phyloP scores from a whole-genome alignment of 2,888 invertebrate species.

The Cyclophora albipunctata region DNA sequence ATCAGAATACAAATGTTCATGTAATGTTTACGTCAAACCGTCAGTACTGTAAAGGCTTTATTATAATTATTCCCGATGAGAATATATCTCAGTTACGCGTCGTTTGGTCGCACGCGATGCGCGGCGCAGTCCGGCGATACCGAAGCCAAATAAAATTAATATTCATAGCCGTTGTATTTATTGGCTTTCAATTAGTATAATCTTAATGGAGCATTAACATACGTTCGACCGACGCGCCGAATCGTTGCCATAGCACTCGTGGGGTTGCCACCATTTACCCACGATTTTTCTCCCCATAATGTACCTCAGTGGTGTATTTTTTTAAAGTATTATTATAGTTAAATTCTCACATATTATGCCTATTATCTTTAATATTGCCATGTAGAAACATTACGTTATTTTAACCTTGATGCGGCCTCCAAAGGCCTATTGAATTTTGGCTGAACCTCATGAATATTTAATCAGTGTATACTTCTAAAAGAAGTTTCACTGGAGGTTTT shows the following conservation, averaged over 20 bases:
- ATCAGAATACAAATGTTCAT: no score
- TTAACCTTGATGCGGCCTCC: no score
- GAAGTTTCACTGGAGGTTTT: no score
- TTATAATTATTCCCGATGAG: neutral
- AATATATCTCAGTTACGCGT: slow-evolving; percentile 22
- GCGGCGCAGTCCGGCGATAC: slow-evolving; percentile 36
- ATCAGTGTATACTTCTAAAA: neutral
- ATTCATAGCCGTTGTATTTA: slow-evolving; percentile 76
- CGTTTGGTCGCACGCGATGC: slow-evolving; percentile 51
- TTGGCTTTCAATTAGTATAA: slow-evolving; percentile 76
- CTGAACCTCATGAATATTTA: slow-evolving; percentile 4
- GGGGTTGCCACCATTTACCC: slow-evolving; percentile 41
- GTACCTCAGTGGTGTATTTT: neutral
- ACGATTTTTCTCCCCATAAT: neutral
- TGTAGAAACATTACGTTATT: no score
- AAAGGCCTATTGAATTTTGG: slow-evolving; percentile 1
- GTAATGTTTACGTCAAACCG: no score
- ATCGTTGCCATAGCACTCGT: slow-evolving; percentile 45
- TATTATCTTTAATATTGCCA: no score
- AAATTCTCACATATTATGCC: slow-evolving; percentile 1
- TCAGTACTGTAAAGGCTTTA: no score
- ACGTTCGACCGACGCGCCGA: slow-evolving; percentile 60
- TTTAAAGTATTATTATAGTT: neutral
- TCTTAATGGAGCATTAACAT: slow-evolving; percentile 75
- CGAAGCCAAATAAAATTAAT: slow-evolving; percentile 72